Conservation (phyloP, 2,113 vertebrate species). For the Caranx melampygus region DNA sequence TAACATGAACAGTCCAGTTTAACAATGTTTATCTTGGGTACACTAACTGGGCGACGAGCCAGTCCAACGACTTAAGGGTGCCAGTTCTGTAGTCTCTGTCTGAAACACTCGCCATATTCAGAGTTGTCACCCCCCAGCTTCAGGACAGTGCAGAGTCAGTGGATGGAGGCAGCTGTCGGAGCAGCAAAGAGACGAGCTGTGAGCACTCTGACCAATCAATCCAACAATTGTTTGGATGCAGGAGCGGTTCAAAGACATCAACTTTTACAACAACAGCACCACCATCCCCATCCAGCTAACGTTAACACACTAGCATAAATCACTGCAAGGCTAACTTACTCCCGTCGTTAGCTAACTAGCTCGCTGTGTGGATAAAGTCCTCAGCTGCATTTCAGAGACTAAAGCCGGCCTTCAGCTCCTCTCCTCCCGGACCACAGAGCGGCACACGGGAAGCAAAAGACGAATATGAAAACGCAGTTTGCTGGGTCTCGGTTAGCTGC, state of each 20-base stretch:
- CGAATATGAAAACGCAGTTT: background rate
- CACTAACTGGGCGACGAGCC: slow-evolving; percentile 48
- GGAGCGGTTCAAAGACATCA: slow-evolving; percentile 1
- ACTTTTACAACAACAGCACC: slow-evolving; percentile 52
- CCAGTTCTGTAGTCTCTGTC: slow-evolving; percentile 41
- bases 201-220: background rate
- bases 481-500: background rate
- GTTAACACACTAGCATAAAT: slow-evolving; percentile 48
- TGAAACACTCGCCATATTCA: slow-evolving; percentile 68
- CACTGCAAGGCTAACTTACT: slow-evolving; percentile 60
- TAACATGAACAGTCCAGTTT: slow-evolving; percentile 34
- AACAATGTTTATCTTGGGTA: slow-evolving; percentile 75
- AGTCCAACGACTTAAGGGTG: slow-evolving; percentile 50
- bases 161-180: slow-evolving; percentile 1
- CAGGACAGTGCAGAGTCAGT: slow-evolving; percentile 24
- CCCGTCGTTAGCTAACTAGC: slow-evolving; percentile 61
- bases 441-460: too few species aligned
- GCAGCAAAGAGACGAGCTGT: background rate
- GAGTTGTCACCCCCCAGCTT: slow-evolving; percentile 31
- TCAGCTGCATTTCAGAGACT: slow-evolving; percentile 15
- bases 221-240: background rate
- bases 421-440: background rate
- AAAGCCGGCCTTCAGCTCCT: slow-evolving; percentile 5
- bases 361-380: slow-evolving; percentile 64
- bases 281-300: slow-evolving; percentile 16